phyloP scores from a whole-genome alignment of 2,113 vertebrate species.

The Colossoma macropomum region DNA sequence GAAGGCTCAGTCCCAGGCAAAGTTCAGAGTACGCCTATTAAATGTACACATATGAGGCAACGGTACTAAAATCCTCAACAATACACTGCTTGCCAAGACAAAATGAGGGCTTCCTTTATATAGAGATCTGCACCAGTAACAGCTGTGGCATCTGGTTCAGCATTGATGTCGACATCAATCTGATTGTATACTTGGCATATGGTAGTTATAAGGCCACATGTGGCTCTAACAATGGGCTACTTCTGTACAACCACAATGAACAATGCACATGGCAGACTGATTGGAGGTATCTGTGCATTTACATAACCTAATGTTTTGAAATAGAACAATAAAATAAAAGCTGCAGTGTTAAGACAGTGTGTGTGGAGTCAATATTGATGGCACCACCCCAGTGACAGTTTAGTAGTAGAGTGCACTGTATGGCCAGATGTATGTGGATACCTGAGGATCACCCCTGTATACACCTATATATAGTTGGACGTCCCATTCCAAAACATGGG shows the following conservation, averaged over 20 bases:
- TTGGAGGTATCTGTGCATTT: background rate
- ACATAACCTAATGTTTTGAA: too few relatives aligned
- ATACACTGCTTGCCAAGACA: background rate
- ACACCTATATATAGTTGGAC: too few relatives aligned
- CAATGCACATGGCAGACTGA: constrained; percentile 2
- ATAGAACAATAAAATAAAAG: too few relatives aligned
- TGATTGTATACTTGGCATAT: background rate
- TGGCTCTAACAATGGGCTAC: background rate
- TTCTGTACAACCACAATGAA: background rate
- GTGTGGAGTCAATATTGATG: too few relatives aligned
- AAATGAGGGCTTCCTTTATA: constrained; percentile 4
- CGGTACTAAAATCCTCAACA: background rate
- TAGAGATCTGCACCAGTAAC: constrained; percentile 3
- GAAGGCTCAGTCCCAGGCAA: background rate
- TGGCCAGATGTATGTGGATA: too few relatives aligned
- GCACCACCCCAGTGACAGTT: too few relatives aligned
- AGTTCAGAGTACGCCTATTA: background rate
- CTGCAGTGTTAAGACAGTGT: too few relatives aligned
- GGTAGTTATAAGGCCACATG: constrained; percentile 2
- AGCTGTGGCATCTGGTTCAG: constrained; percentile 19
- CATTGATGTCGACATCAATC: constrained; percentile 26
- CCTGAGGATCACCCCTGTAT: too few relatives aligned
- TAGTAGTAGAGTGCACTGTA: too few relatives aligned
- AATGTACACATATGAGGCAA: constrained; percentile 20
- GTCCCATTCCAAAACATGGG: too few relatives aligned